A percentile compares a stretch with the other conserved stretches of the same genome.
phyloP scores from a whole-genome alignment of 2,113 vertebrate species.

The Burhinus oedicnemus region DNA sequence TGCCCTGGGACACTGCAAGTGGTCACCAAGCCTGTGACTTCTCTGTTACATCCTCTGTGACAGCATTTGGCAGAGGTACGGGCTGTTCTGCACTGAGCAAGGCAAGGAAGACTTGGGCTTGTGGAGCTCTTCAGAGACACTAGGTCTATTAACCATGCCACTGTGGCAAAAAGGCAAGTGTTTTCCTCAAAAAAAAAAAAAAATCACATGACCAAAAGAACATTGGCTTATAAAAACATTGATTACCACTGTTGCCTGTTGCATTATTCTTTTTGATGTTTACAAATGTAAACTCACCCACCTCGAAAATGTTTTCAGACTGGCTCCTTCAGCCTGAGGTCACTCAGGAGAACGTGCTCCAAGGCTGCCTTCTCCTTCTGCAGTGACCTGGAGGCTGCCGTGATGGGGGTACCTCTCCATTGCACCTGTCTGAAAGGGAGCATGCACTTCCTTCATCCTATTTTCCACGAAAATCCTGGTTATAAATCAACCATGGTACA shows the following conservation, averaged over 20 bases:
- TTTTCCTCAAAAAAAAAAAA: background rate
- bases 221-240: background rate
- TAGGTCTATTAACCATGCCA: background rate
- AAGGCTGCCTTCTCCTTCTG: background rate
- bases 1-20: background rate
- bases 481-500: background rate
- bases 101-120: background rate
- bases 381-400: background rate
- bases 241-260: fast-evolving
- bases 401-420: background rate
- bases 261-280: background rate
- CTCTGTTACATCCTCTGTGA: too few relatives aligned
- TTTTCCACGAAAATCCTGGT: background rate
- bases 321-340: background rate
- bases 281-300: background rate
- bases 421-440: background rate
- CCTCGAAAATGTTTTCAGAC: background rate
- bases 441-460: background rate
- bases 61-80: background rate
- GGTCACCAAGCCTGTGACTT: background rate
- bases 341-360: fast-evolving
- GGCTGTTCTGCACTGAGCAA: background rate
- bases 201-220: background rate
- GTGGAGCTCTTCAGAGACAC: background rate
- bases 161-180: background rate